A percentile compares a stretch with the other conserved stretches of the same genome.
Conservation (phyloP, 2,888 invertebrate species). For the Xestoiulus laeticollis region DNA sequence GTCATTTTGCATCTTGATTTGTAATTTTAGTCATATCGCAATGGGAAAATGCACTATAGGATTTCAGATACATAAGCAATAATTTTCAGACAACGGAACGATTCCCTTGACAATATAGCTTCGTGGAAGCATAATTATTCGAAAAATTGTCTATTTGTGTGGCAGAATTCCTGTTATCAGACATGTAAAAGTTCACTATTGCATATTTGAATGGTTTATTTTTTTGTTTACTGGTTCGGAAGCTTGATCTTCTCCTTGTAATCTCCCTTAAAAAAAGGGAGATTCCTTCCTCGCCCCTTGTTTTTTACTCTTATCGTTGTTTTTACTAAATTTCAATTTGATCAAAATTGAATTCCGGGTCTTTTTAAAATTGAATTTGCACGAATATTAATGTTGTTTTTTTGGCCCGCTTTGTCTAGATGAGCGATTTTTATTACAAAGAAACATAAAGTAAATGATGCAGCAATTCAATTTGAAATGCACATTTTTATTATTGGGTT, state of each 20-base stretch:
- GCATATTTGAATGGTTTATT: not conserved
- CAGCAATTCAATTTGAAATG: slow-evolving; percentile 38
- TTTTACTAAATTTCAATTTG: slow-evolving; percentile 41
- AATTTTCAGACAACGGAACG: not conserved
- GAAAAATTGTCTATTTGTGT: not conserved
- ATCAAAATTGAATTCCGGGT: slow-evolving; percentile 39
- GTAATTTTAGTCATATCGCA: too few relatives aligned
- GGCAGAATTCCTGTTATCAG: not conserved
- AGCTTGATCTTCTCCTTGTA: not conserved
- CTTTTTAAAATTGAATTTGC: slow-evolving; percentile 41
- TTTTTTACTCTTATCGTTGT: slow-evolving; percentile 27
- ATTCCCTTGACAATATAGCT: not conserved
- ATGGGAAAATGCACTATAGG: too few relatives aligned
- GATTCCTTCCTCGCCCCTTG: not conserved
- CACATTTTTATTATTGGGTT: slow-evolving; percentile 38
- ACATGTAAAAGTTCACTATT: not conserved
- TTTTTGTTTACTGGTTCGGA: not conserved
- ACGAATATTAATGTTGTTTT: slow-evolving; percentile 36
- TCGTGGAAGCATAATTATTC: not conserved
- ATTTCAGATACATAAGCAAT: not conserved
- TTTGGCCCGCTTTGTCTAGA: slow-evolving; percentile 3
- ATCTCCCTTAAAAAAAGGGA: not conserved
- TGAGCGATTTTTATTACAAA: slow-evolving; percentile 25
- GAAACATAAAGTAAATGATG: slow-evolving; percentile 43
- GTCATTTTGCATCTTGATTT: too few relatives aligned